Evolutionary conservation across 2,888 invertebrate genomes (phyloP), one percentile per base, ranked within the genome.

Genomic region (Apamea monoglypha): DNA sequence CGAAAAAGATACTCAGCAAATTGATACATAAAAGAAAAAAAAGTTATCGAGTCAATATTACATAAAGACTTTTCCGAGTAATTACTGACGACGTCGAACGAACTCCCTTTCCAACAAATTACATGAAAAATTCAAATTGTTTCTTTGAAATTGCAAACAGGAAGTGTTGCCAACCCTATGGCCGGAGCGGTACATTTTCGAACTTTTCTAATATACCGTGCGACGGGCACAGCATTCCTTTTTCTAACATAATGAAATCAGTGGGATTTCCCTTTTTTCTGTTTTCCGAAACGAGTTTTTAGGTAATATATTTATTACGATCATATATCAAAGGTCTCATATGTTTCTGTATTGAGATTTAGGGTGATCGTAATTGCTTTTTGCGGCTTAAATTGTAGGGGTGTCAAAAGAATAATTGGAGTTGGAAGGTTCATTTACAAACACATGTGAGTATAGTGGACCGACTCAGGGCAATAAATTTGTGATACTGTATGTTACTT

Each of bases 161-260:
- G 44, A 79, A 80, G 36, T 59, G 78, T 21, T 29, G 14, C n/a
- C 81, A 90, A 69, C 89, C 88, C 86, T 87, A 82, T 32, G 63
- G 18, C 21, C 29, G 59, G 29, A 29, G 53, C 81, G 81, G 87
- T 83, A 87, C 76, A 90, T 87, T 87, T 87, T 69, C 72, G 69
- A 89, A 89, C 83, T 89, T 89, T 88, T 83, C 83, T 89, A 89
- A 89, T 88, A 89, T 83, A 90, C 83, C 78, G 73, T 12, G 67
- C 75, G 66, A 61, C 64, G 74, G 81, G 76, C 72, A 70, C 61
- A 69, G 73, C 56, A 29, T 84, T 82, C 74, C 81, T 85, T 71
- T 80, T 69, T 50, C 66, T 66, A 85, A 88, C 82, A 76, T 88
- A 90, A 89, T 90, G 83, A 89, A 89, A 89, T 87, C 86, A 87